phyloP scores from a whole-genome alignment of 2,113 vertebrate genomes.

The Malaclemys terrapin region DNA sequence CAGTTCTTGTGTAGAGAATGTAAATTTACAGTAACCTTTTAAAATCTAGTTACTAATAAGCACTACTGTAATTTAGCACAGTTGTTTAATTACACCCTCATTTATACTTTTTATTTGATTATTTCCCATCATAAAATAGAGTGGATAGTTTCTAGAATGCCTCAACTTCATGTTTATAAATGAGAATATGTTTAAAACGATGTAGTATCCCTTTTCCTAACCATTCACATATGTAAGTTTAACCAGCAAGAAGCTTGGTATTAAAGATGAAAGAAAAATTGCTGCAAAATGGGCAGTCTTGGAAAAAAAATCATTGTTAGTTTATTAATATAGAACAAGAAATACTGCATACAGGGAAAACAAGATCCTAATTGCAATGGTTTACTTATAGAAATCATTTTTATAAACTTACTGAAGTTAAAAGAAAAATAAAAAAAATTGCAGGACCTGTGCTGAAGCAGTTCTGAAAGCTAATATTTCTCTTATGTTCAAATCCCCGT shows the following conservation, averaged over 20 bases:
- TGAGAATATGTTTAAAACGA: constrained; percentile 85
- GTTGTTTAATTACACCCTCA: constrained; percentile 92
- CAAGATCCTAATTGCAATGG: constrained; percentile 62
- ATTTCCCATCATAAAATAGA: constrained; percentile 85
- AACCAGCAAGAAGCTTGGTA: constrained; percentile 55
- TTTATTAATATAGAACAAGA: constrained; percentile 74
- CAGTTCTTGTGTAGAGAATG: constrained; percentile 99
- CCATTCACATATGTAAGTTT: constrained; percentile 69
- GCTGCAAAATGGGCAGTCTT: constrained; percentile 46
- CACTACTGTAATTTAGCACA: constrained; percentile 99
- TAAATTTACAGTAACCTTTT: constrained; percentile 99
- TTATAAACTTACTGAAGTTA: constrained; percentile 72
- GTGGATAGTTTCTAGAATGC: constrained; percentile 88
- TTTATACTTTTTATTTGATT: constrained; percentile 90
- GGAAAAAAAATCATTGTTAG: constrained; percentile 60
- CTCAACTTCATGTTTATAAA: constrained; percentile 87
- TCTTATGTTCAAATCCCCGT: constrained; percentile 68
- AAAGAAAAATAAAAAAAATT: constrained; percentile 66
- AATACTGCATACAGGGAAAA: constrained; percentile 60
- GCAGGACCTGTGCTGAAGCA: constrained; percentile 77
- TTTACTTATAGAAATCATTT: constrained; percentile 79
- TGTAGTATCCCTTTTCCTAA: constrained; percentile 81
- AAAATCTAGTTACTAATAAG: constrained; percentile 99
- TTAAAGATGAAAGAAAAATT: constrained; percentile 64
- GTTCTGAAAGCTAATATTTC: constrained; percentile 67